These are phyloP conservation scores for Falco naumanni DNA, from an alignment of 2,797 vertebrate species.

Conservation along the genomic window DNA sequence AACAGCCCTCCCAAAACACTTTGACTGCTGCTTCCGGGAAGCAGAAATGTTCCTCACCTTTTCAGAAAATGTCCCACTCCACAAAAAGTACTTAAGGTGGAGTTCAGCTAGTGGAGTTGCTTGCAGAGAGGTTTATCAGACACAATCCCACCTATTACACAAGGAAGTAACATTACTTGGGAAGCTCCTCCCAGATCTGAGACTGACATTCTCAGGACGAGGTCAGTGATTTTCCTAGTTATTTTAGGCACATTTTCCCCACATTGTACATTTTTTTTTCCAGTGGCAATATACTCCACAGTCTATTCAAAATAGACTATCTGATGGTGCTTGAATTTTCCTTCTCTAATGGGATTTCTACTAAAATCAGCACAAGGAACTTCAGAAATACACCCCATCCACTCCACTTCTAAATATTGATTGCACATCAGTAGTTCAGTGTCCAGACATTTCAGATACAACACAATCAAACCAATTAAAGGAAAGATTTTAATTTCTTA, in stretches of 20 bases:
- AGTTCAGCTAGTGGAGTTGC: background rate
- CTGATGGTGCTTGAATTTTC: background rate
- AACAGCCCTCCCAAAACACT: background rate
- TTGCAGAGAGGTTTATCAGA: background rate
- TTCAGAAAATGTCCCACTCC: background rate
- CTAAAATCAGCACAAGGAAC: background rate
- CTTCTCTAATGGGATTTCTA: background rate
- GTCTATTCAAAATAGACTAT: background rate
- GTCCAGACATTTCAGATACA: background rate
- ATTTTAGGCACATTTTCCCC: background rate
- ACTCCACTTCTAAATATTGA: background rate
- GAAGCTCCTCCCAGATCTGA: background rate
- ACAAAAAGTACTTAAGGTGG: background rate
- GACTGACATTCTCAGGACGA: background rate
- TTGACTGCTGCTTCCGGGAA: background rate
- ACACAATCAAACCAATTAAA: background rate
- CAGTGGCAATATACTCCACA: background rate
- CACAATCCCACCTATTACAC: background rate
- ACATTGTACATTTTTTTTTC: accelerated
- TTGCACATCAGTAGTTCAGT: background rate
- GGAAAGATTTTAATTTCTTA: background rate
- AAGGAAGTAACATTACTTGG: background rate
- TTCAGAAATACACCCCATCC: background rate
- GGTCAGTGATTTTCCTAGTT: background rate
- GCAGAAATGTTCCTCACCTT: background rate